These are phyloP conservation scores for Pterocles burchelli DNA, from an alignment of 2,113 vertebrate species.

Conservation along the genomic window DNA sequence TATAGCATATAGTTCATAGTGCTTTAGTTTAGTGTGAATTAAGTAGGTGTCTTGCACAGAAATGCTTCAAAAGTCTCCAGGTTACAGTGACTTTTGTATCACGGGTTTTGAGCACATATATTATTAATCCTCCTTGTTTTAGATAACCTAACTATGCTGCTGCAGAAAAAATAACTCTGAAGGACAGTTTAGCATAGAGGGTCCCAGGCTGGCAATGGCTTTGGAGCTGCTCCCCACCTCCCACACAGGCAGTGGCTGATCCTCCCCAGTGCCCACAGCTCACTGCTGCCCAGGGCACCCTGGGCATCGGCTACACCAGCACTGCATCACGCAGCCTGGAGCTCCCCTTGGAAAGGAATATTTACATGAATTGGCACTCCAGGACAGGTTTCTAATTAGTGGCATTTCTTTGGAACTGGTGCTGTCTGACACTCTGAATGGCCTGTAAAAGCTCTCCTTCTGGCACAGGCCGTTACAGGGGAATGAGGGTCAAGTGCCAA, in stretches of 20 bases:
- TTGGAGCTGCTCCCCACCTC: accelerated
- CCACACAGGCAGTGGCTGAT: accelerated
- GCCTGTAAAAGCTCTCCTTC: background rate
- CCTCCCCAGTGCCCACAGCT: background rate
- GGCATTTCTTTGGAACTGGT: background rate
- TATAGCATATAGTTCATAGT: background rate
- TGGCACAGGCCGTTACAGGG: background rate
- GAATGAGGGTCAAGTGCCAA: background rate
- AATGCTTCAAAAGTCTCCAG: background rate
- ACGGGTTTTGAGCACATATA: background rate
- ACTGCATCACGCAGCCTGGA: background rate
- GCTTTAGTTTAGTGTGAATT: background rate
- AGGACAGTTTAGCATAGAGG: accelerated
- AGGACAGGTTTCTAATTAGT: background rate
- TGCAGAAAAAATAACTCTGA: background rate
- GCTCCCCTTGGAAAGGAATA: background rate
- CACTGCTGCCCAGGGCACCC: background rate
- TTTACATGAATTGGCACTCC: background rate
- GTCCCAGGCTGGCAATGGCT: background rate
- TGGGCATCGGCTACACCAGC: accelerated
- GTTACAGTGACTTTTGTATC: background rate
- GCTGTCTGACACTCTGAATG: background rate
- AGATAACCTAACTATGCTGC: background rate
- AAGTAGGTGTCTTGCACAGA: background rate
- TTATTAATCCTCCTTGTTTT: background rate